Percentiles rank a stretch among this genome's conserved stretches.
phyloP scores from a whole-genome alignment of 2,888 invertebrate genomes.

The Pollenia labialis region DNA sequence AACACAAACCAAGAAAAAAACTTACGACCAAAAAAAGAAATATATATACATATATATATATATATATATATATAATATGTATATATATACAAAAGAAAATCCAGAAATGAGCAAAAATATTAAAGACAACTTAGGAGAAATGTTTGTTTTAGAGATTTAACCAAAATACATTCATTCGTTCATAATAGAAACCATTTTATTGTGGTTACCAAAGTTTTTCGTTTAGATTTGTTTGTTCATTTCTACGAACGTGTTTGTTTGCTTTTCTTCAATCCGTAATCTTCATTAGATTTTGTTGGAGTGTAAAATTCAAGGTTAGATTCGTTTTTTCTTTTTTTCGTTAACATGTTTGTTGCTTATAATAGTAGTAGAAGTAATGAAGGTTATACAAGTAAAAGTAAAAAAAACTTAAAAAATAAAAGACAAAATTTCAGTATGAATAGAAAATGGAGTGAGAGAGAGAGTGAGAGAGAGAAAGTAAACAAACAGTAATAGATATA shows the following conservation, averaged over 20 bases:
- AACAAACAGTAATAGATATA: not conserved
- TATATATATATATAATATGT: no score
- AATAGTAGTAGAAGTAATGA: not conserved
- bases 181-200: not conserved
- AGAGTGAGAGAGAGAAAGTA: not conserved
- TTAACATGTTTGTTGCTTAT: not conserved
- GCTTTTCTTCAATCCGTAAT: conserved; percentile 8
- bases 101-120: not conserved
- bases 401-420: not conserved
- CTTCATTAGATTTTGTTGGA: conserved; percentile 48
- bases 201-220: conserved; percentile 24
- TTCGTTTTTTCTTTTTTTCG: not conserved
- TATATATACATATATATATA: no score
- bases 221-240: not conserved
- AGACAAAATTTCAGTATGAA: not conserved
- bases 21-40: no score
- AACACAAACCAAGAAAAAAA: no score
- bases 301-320: conserved; percentile 39
- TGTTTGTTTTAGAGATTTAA: conserved; percentile 7
- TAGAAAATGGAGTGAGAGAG: not conserved
- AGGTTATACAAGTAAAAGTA: conserved; percentile 23
- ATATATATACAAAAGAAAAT: no score
- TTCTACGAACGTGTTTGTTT: not conserved
- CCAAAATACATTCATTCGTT: not conserved
- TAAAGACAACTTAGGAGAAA: conserved; percentile 1